Percentiles rank a stretch among this genome's conserved stretches.
Conservation (phyloP, 1,140 invertebrate genomes). For the Babylonia areolata region DNA sequence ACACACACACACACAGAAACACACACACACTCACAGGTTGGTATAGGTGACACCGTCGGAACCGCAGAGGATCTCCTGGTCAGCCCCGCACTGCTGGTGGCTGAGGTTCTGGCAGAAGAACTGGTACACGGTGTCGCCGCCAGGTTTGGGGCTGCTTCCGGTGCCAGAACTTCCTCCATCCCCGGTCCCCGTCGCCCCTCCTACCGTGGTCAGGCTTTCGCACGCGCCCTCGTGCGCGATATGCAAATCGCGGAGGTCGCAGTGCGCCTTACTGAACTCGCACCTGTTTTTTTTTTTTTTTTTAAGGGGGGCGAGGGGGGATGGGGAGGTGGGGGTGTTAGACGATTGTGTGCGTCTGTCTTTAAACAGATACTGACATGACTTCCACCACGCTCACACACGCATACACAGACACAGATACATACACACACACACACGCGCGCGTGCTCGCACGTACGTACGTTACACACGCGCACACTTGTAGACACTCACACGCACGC, state of each 20-base stretch:
- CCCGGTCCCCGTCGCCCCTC: background rate
- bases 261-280: constrained; percentile 35
- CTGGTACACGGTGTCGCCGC: background rate
- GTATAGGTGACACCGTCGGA: constrained; percentile 19
- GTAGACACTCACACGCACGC: too few species aligned
- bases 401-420: too few species aligned
- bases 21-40: constrained; percentile 30
- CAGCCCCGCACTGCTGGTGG: background rate
- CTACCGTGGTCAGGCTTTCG: background rate
- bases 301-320: background rate
- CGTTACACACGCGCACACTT: too few species aligned
- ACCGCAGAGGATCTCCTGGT: constrained; percentile 19
- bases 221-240: constrained; percentile 9
- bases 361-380: too few species aligned
- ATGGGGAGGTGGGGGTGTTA: too few species aligned
- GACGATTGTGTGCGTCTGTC: too few species aligned
- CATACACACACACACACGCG: too few species aligned
- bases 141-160: background rate
- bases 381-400: too few species aligned
- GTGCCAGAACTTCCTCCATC: background rate
- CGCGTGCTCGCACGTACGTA: too few species aligned
- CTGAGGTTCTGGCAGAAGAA: constrained; percentile 32
- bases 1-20: background rate
- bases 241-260: constrained; percentile 24
- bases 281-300: background rate